Conservation (phyloP, 2,113 vertebrate genomes). For the Balaeniceps rex region DNA sequence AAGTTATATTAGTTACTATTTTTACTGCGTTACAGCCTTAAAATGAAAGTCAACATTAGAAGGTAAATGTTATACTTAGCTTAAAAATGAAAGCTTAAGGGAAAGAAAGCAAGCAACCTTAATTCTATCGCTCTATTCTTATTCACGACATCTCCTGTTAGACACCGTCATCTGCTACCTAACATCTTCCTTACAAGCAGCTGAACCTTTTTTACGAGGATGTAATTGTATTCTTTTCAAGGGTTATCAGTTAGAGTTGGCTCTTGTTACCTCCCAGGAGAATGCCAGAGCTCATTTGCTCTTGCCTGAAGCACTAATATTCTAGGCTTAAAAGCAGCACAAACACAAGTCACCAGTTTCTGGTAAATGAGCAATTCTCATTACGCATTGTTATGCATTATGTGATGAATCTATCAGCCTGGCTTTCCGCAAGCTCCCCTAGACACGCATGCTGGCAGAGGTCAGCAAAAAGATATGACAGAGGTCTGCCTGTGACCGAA, state of each 20-base stretch:
- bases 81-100: neutral
- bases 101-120: neutral
- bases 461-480: neutral
- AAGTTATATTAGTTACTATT: neutral
- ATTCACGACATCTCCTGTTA: neutral
- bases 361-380: neutral
- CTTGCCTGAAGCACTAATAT: neutral
- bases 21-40: neutral
- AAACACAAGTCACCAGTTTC: neutral
- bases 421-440: neutral
- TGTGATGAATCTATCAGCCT: neutral
- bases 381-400: neutral
- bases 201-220: neutral
- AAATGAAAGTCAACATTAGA: neutral
- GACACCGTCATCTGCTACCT: neutral
- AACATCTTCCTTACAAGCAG: neutral
- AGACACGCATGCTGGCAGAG: neutral
- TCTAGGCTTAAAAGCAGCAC: neutral
- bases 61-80: neutral
- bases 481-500: neutral
- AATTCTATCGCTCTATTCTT: neutral
- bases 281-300: neutral
- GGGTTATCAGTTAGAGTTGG: neutral
- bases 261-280: neutral
- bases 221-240: neutral